phyloP scores from a whole-genome alignment of 64 coral and sea anemone genomes.

The Montipora capricornis region DNA sequence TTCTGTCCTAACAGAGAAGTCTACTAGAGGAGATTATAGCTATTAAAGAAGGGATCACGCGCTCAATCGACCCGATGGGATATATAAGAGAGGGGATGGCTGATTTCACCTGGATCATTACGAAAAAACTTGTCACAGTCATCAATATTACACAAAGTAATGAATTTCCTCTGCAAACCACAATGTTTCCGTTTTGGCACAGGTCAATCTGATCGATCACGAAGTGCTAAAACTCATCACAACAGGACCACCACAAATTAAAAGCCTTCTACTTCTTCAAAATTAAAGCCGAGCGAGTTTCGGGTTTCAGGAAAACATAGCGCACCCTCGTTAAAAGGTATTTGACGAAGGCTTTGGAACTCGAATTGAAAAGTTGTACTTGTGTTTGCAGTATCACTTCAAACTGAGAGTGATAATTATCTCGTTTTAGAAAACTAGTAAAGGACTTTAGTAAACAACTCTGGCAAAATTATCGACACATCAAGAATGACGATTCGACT shows the following conservation, averaged over 20 bases:
- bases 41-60: no score
- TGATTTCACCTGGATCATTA: no score
- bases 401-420: conserved; percentile 20
- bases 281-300: not conserved
- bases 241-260: not conserved
- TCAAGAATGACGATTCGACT: conserved; percentile 5
- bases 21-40: no score
- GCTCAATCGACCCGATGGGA: no score
- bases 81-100: no score
- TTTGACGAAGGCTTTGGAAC: not conserved
- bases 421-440: not conserved
- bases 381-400: not conserved
- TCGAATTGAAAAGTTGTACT: not conserved
- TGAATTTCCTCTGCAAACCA: not conserved
- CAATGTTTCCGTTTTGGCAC: not conserved
- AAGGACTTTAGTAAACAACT: conserved; percentile 24
- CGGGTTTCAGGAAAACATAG: not conserved
- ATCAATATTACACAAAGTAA: not conserved
- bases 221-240: not conserved
- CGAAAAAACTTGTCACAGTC: no score
- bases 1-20: no score
- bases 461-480: conserved; percentile 9
- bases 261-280: no score
- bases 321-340: conserved; percentile 7
- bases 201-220: conserved; percentile 20